Base-by-base conservation (phyloP, 1,140 invertebrate genomes). In the Solen grandis region DNA sequence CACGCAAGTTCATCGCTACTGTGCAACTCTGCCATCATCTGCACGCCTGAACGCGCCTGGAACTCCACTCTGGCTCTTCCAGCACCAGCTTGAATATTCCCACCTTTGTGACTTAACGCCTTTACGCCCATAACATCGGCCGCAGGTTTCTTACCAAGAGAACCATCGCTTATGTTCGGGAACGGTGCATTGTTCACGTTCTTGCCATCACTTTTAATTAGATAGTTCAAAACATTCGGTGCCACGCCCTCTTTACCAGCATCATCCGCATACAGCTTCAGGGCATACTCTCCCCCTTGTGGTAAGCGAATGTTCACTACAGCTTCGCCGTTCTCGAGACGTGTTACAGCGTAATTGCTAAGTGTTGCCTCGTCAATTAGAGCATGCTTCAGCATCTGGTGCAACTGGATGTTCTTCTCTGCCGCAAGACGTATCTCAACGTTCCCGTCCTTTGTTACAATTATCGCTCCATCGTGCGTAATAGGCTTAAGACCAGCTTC, bases 191-290 rank as follows among this genome's bases (percentile, higher is more conserved):
- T 85, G 13, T 72, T 68, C 5, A 84, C 57, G 2, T 85, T 75
- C 5, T 84, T 76, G 0, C 82, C 83, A 14, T 82, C 73, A 41
- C 84, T 88, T 63, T 86, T 84, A 35, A 91, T 86, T 13, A 91
- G 74, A 66, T 91, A 91, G 76, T 91, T 91, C 27, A 89, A 84
- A 1, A 90, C 88, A 46, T 91, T 91, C 16, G 85, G 82, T 13
- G 88, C 86, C 10, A 88, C 87, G 1, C 89, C 90, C 50, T 84
- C 85, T 25, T 87, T 84, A 0, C 76, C 86, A 16, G 82, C 70
- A 0, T 87, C 87, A 63, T 89, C 86, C 25, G 89, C 88, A 68
- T 85, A 91, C 57, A 91, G 81, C 62, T 90, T 89, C 10, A 90
- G 78, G 0, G 90, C 90, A 75, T 90, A 91, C 57, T 90, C 88